Conservation (phyloP, 2,888 invertebrate species). For the Ichneumoninae sp. region DNA sequence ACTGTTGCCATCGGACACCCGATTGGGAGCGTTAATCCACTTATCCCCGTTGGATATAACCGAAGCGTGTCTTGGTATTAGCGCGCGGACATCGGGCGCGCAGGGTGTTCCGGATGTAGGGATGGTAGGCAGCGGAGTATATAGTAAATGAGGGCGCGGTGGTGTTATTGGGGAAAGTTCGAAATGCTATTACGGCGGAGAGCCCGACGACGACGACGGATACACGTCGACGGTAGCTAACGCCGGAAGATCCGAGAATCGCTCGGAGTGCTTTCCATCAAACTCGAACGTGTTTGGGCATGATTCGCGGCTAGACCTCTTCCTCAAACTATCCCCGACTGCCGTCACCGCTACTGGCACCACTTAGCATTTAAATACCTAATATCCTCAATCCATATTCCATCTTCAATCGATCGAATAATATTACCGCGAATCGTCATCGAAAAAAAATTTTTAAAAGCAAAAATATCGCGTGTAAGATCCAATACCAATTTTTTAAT, state of each 20-base stretch:
- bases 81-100: slow-evolving; percentile 43
- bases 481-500: too few species aligned
- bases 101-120: slow-evolving; percentile 31
- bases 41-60: slow-evolving; percentile 68
- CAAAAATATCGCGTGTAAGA: not conserved
- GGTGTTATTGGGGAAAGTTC: slow-evolving; percentile 74
- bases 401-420: slow-evolving; percentile 10
- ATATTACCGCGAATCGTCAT: not conserved
- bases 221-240: slow-evolving; percentile 19
- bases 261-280: slow-evolving; percentile 50
- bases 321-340: slow-evolving; percentile 30
- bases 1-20: slow-evolving; percentile 16
- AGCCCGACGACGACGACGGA: slow-evolving; percentile 33
- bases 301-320: slow-evolving; percentile 56
- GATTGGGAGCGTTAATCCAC: slow-evolving; percentile 73
- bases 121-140: slow-evolving; percentile 4
- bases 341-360: not conserved
- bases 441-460: not conserved
- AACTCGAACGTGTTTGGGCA: slow-evolving; percentile 63
- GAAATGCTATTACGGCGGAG: slow-evolving; percentile 72
- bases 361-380: slow-evolving; percentile 8
- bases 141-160: slow-evolving; percentile 62
- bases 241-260: slow-evolving; percentile 54
- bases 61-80: slow-evolving; percentile 46
- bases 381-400: slow-evolving; percentile 19